Evolutionary conservation across 2,113 vertebrate species (phyloP).

Genomic region (Coregonus clupeaformis): DNA sequence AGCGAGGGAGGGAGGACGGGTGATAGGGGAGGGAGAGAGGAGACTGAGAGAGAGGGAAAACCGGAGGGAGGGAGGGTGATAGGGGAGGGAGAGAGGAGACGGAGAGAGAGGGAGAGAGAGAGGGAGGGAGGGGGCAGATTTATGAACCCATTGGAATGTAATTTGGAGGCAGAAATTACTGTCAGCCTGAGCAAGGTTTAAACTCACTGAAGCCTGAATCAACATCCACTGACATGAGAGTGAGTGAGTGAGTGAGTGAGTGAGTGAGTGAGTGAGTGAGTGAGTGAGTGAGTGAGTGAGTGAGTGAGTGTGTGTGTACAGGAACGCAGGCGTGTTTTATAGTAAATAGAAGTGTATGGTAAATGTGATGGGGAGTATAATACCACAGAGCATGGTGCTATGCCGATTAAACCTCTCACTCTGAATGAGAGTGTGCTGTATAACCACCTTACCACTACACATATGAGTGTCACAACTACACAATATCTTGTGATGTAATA

Average conservation of each 20-base stretch:
- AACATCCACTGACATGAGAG: slow-evolving; percentile 40
- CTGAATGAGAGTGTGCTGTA: neutral
- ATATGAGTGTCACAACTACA: slow-evolving; percentile 49
- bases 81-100: slow-evolving; percentile 1
- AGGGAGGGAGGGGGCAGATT: slow-evolving; percentile 74
- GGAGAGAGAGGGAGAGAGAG: slow-evolving; percentile 14
- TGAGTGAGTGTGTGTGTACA: slow-evolving; percentile 13
- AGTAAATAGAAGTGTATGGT: neutral
- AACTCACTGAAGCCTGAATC: slow-evolving; percentile 72
- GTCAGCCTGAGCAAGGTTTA: slow-evolving; percentile 75
- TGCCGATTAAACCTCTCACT: neutral
- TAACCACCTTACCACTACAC: slow-evolving; percentile 31
- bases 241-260: slow-evolving; percentile 30
- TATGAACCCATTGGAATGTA: slow-evolving; percentile 80
- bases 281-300: slow-evolving; percentile 11
- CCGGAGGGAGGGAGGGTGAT: neutral
- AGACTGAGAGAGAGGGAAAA: slow-evolving; percentile 50
- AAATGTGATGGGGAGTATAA: neutral
- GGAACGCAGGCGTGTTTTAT: neutral
- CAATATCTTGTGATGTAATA: slow-evolving; percentile 51
- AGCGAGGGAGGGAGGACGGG: neutral
- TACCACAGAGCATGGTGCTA: neutral
- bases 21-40: slow-evolving; percentile 6
- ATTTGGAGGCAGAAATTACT: slow-evolving; percentile 80
- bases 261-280: slow-evolving; percentile 16